Conservation (phyloP, 1,140 invertebrate species). For the Stenopsyche tienmushanensis region DNA sequence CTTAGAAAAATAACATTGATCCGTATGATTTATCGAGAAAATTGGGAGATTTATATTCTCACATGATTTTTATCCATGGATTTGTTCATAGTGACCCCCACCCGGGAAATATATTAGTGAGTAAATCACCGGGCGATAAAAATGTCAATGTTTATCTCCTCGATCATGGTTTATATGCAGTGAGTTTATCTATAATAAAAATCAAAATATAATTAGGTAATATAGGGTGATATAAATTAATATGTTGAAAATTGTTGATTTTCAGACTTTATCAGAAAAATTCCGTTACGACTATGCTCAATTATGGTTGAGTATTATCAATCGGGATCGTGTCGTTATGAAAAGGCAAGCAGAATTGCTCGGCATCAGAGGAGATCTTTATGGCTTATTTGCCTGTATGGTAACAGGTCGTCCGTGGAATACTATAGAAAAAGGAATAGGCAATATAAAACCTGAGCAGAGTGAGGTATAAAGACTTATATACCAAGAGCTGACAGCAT, state of each 20-base stretch:
- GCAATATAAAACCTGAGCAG: constrained; percentile 67
- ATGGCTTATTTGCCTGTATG: constrained; percentile 92
- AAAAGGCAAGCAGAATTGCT: constrained; percentile 72
- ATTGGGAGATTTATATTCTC: constrained; percentile 88
- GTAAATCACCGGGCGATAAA: constrained; percentile 61
- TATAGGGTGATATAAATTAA: no score
- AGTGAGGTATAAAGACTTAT: constrained; percentile 61
- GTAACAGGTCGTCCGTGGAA: constrained; percentile 93
- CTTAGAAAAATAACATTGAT: constrained; percentile 70
- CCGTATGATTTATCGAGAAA: constrained; percentile 79
- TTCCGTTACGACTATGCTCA: constrained; percentile 91
- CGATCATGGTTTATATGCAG: constrained; percentile 97
- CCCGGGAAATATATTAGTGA: constrained; percentile 94
- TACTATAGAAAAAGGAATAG: constrained; percentile 79
- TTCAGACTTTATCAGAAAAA: constrained; percentile 79
- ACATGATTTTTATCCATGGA: constrained; percentile 97
- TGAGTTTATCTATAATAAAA: constrained; percentile 53
- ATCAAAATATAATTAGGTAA: not conserved
- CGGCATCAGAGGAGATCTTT: constrained; percentile 81
- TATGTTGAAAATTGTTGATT: constrained; percentile 36
- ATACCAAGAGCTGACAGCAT: no score
- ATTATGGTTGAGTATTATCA: constrained; percentile 90
- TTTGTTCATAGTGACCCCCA: constrained; percentile 99
- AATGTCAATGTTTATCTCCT: constrained; percentile 80
- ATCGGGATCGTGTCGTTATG: constrained; percentile 79